These are phyloP conservation scores for Denticeps clupeoides DNA, from an alignment of 2,797 vertebrate species.

Conservation along the genomic window DNA sequence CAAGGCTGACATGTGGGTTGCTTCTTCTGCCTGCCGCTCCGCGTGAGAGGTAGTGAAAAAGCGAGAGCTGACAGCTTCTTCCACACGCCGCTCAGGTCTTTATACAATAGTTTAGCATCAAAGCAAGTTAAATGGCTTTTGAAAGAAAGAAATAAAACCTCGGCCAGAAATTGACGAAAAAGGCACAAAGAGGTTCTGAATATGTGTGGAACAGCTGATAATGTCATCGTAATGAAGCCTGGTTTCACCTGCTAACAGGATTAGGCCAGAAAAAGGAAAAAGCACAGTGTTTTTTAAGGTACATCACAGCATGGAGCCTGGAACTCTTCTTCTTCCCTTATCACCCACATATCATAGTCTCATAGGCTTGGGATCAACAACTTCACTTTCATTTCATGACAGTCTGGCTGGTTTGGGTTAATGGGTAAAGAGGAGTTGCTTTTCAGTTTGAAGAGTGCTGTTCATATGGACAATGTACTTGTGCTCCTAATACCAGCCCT, in stretches of 20 bases:
- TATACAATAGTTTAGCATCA: slow-evolving; percentile 1
- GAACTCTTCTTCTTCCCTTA: background rate
- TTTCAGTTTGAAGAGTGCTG: too few relatives aligned
- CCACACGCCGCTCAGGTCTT: background rate
- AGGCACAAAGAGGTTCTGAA: slow-evolving; percentile 23
- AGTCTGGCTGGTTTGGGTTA: slow-evolving; percentile 16
- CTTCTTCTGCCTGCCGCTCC: too few relatives aligned
- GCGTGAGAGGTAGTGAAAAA: too few relatives aligned
- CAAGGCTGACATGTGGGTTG: too few relatives aligned
- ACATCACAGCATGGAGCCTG: background rate
- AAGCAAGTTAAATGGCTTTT: slow-evolving; percentile 3
- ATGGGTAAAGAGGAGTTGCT: slow-evolving; percentile 1
- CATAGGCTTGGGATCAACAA: background rate
- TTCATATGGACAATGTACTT: too few relatives aligned
- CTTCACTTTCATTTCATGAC: slow-evolving; percentile 5
- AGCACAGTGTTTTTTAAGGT: slow-evolving; percentile 30
- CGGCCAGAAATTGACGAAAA: slow-evolving; percentile 18
- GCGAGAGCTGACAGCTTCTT: too few relatives aligned
- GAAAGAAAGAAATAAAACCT: slow-evolving; percentile 8
- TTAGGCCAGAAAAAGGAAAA: slow-evolving; percentile 27
- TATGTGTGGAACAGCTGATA: slow-evolving; percentile 35
- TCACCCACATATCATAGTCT: too few relatives aligned
- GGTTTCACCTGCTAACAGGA: slow-evolving; percentile 34
- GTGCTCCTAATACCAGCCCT: too few relatives aligned
- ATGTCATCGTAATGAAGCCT: slow-evolving; percentile 34